These are phyloP conservation scores for Alviniconcha marisindica DNA, from an alignment of 1,140 invertebrate genomes.

Conservation along the genomic window DNA sequence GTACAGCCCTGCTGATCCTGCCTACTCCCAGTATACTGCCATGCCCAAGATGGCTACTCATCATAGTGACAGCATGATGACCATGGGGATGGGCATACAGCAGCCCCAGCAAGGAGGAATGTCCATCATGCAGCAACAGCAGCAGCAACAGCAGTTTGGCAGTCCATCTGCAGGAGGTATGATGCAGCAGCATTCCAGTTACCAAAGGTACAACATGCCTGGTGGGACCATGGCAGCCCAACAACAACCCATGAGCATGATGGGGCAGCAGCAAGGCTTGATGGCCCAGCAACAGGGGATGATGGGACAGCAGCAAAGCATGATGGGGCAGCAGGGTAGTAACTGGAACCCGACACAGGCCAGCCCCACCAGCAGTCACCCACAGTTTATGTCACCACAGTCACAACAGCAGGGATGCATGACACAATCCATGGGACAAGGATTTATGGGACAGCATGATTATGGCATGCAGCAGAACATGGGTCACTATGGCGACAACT, in stretches of 20 bases:
- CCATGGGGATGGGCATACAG: constrained; percentile 26
- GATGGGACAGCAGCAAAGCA: constrained; percentile 30
- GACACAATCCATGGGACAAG: constrained; percentile 42
- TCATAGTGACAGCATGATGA: constrained; percentile 43
- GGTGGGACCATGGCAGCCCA: constrained; percentile 32
- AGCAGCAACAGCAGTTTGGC: constrained; percentile 45
- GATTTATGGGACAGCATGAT: constrained; percentile 55
- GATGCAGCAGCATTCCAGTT: constrained; percentile 40
- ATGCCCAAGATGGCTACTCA: constrained; percentile 42
- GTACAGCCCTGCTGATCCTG: constrained; percentile 35
- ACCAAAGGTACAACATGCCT: constrained; percentile 44
- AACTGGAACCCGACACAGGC: constrained; percentile 54
- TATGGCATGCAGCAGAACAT: constrained; percentile 54
- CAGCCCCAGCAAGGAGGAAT: constrained; percentile 50
- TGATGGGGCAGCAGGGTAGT: constrained; percentile 31
- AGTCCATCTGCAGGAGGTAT: constrained; percentile 46
- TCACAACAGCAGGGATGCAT: constrained; percentile 65
- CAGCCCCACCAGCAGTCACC: constrained; percentile 52
- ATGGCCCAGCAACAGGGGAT: constrained; percentile 31
- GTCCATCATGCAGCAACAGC: constrained; percentile 43
- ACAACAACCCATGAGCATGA: constrained; percentile 42
- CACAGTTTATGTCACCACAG: constrained; percentile 56
- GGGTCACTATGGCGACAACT: constrained; percentile 46
- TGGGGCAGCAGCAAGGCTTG: constrained; percentile 33
- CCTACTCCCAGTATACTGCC: constrained; percentile 31